A percentile compares a stretch with the other conserved stretches of the same genome.
These are phyloP conservation scores for Agonopterix alstromeriana DNA, from an alignment of 2,888 invertebrate species.

Conservation along the genomic window DNA sequence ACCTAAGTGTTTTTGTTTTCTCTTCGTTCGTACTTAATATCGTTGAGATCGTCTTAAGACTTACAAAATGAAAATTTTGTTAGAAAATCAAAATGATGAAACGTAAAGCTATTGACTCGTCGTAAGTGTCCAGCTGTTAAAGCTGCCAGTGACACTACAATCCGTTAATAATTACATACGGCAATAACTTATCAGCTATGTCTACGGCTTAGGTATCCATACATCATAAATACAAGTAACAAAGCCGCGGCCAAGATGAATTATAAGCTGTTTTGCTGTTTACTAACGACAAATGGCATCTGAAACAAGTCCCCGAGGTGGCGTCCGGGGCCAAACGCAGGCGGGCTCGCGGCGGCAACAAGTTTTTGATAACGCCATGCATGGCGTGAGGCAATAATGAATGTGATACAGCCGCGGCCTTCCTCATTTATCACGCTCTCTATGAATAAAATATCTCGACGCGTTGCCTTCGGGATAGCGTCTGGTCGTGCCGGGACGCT, in stretches of 20 bases:
- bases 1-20: no score
- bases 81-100: no score
- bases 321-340: conserved; percentile 42
- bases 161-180: conserved; percentile 31
- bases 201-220: conserved; percentile 23
- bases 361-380: conserved; percentile 69
- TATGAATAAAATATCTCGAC: conserved; percentile 72
- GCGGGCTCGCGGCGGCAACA: conserved; percentile 55
- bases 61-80: no score
- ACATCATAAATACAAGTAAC: conserved; percentile 48
- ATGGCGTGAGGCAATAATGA: conserved; percentile 65
- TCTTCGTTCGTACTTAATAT: no score
- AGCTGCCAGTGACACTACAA: conserved; percentile 14
- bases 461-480: conserved; percentile 58
- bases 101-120: no score
- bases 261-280: conserved; percentile 56
- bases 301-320: conserved; percentile 54
- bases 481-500: conserved; percentile 57
- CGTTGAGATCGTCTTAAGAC: no score
- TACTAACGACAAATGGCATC: conserved; percentile 54
- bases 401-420: conserved; percentile 63
- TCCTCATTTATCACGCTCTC: conserved; percentile 67
- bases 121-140: background rate
- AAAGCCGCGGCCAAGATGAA: conserved; percentile 47
- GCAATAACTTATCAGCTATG: conserved; percentile 33